Percentiles rank a stretch among this genome's conserved stretches.
These are phyloP conservation scores for Arnoldichthys spilopterus DNA, from an alignment of 2,797 vertebrate species.

Conservation along the genomic window DNA sequence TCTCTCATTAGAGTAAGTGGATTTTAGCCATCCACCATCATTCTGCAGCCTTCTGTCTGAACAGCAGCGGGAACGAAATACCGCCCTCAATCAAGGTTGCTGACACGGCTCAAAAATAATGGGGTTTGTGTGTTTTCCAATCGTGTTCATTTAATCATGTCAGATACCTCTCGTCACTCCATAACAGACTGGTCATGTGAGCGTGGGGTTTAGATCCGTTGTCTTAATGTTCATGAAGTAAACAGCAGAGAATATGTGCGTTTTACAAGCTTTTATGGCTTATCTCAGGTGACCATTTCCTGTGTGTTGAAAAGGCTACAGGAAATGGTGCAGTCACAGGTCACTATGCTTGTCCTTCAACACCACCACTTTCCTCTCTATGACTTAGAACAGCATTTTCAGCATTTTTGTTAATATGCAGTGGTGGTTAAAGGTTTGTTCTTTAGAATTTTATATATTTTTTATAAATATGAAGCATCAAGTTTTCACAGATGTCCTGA, in stretches of 20 bases:
- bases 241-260: background rate
- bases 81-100: constrained; percentile 21
- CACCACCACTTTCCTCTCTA: constrained; percentile 5
- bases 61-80: constrained; percentile 10
- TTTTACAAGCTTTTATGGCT: background rate
- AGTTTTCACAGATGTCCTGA: too few relatives aligned
- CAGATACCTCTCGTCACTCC: background rate
- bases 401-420: too few relatives aligned
- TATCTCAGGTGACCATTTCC: constrained; percentile 41
- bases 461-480: too few relatives aligned
- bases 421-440: too few relatives aligned
- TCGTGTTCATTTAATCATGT: background rate
- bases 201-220: background rate
- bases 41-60: constrained; percentile 26
- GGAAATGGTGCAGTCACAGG: constrained; percentile 37
- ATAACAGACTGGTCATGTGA: background rate
- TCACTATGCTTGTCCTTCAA: constrained; percentile 10
- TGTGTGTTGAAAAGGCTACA: constrained; percentile 18
- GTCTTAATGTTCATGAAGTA: background rate
- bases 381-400: background rate
- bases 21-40: constrained; percentile 38
- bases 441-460: too few relatives aligned
- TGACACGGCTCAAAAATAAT: constrained; percentile 1
- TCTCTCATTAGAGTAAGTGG: constrained; percentile 58
- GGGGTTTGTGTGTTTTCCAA: background rate